A percentile compares a stretch with the other conserved stretches of the same genome.
Evolutionary conservation across 2,113 vertebrate genomes (phyloP).

Genomic region (Cyprinus carpio): DNA sequence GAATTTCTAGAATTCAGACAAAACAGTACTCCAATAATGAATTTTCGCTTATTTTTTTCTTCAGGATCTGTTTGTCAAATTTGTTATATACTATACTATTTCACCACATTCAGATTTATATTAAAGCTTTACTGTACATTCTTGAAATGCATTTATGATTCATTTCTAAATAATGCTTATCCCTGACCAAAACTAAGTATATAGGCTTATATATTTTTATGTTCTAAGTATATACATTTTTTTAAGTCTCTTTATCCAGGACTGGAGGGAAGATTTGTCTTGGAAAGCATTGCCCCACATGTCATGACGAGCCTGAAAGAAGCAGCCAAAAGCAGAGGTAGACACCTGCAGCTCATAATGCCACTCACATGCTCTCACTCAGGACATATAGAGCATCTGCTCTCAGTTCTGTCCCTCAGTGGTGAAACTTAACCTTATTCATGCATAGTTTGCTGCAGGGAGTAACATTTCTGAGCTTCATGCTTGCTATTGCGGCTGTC

Average conservation of each 20-base stretch:
- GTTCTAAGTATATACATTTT: too few relatives aligned
- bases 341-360: slow-evolving; percentile 41
- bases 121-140: not conserved
- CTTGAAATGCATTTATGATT: not conserved
- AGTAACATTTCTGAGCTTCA: slow-evolving; percentile 43
- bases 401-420: not conserved
- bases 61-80: not conserved
- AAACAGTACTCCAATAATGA: not conserved
- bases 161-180: not conserved
- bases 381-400: slow-evolving; percentile 13
- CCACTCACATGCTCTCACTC: not conserved
- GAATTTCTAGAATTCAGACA: not conserved
- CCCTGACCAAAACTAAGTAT: not conserved
- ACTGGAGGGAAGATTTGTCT: slow-evolving; percentile 88
- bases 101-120: not conserved
- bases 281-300: slow-evolving; percentile 85
- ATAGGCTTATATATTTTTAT: not conserved
- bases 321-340: slow-evolving; percentile 94
- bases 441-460: slow-evolving; percentile 29
- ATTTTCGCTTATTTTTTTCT: not conserved
- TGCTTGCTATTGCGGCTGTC: slow-evolving; percentile 45
- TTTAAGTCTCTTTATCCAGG: slow-evolving; percentile 90
- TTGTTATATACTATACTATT: not conserved
- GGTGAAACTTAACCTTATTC: not conserved
- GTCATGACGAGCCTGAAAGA: slow-evolving; percentile 87